Conservation (phyloP, 2,113 vertebrate genomes). For the Thalassoma bifasciatum region DNA sequence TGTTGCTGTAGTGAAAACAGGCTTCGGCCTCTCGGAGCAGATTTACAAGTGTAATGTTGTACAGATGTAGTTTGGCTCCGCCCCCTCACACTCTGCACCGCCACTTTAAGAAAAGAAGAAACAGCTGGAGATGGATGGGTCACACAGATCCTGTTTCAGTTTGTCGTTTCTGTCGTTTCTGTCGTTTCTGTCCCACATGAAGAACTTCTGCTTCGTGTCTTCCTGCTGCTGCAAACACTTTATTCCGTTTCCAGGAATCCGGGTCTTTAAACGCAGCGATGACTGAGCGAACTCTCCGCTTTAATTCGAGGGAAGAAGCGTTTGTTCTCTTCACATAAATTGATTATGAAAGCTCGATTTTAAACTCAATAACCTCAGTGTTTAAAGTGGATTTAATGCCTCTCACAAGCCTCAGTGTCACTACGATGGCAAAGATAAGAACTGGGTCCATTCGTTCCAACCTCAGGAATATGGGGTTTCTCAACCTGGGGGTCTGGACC, state of each 20-base stretch:
- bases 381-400: no score
- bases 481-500: no score
- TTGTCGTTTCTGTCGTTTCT: background rate
- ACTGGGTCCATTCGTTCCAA: background rate
- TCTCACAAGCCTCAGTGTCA: no score
- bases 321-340: background rate
- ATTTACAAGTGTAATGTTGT: constrained; percentile 54
- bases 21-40: constrained; percentile 40
- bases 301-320: background rate
- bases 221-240: background rate
- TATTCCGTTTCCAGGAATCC: background rate
- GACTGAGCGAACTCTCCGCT: background rate
- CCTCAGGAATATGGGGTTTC: no score
- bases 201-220: background rate
- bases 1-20: constrained; percentile 52
- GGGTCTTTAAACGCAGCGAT: background rate
- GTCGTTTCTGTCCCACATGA: background rate
- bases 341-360: background rate
- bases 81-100: constrained; percentile 31
- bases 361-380: no score
- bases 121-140: background rate
- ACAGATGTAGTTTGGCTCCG: constrained; percentile 49
- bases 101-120: background rate
- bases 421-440: no score
- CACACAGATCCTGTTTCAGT: background rate